Percentiles rank a stretch among this genome's conserved stretches.
phyloP scores from a whole-genome alignment of 2,888 invertebrate genomes.

The Trachelus troglodyta region DNA sequence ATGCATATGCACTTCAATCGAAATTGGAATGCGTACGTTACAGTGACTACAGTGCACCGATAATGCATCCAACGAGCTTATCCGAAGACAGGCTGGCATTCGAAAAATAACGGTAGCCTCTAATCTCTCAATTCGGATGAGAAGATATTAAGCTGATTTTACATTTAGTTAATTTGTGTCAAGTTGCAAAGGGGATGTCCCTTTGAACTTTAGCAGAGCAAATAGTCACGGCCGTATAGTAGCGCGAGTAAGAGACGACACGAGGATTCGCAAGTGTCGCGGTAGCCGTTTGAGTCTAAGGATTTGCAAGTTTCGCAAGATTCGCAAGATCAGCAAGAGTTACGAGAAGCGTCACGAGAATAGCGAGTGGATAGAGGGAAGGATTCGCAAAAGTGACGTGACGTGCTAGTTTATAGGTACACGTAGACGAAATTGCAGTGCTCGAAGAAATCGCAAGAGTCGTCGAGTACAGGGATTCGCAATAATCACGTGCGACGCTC shows the following conservation, averaged over 20 bases:
- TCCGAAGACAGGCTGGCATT: background rate
- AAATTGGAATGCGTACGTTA: background rate
- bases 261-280: background rate
- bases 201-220: background rate
- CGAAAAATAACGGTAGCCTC: background rate
- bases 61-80: background rate
- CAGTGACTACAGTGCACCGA: background rate
- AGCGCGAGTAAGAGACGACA: background rate
- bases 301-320: background rate
- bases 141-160: background rate
- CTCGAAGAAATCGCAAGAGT: background rate
- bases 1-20: background rate
- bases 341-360: background rate
- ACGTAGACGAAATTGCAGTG: background rate
- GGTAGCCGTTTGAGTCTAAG: background rate
- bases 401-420: background rate
- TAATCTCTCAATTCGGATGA: background rate
- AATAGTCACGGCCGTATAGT: background rate
- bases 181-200: background rate
- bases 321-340: background rate
- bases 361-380: background rate
- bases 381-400: background rate
- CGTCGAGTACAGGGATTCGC: background rate
- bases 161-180: background rate
- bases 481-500: slow-evolving; percentile 21